phyloP scores from a whole-genome alignment of 2,888 invertebrate species.

The Hesperia comma region DNA sequence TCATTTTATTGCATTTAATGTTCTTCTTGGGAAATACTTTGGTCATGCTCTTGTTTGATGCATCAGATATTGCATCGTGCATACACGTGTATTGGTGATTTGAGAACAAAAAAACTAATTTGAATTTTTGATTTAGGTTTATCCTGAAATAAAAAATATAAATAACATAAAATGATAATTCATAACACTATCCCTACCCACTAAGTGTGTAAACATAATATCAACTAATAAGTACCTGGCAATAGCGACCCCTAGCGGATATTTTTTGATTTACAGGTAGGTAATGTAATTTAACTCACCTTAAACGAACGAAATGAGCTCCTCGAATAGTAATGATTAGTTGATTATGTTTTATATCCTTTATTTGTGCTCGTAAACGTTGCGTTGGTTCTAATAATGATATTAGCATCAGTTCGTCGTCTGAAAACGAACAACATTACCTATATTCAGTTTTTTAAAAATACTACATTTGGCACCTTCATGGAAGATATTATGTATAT shows the following conservation, averaged over 20 bases:
- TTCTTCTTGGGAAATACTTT: constrained; percentile 2
- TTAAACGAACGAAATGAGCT: not conserved
- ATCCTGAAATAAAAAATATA: not conserved
- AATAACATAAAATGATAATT: not conserved
- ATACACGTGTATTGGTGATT: not conserved
- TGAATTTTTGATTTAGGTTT: not conserved
- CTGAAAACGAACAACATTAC: too few relatives aligned
- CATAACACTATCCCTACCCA: too few relatives aligned
- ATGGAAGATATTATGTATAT: too few relatives aligned
- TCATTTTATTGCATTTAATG: not conserved
- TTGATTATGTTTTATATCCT: not conserved
- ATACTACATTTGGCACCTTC: too few relatives aligned
- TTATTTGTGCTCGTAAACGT: not conserved
- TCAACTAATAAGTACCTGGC: too few relatives aligned
- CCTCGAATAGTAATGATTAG: not conserved
- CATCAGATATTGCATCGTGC: not conserved
- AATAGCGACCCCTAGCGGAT: too few relatives aligned
- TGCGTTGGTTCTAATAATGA: not conserved
- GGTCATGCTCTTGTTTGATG: not conserved
- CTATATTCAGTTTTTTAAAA: too few relatives aligned
- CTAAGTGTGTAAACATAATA: too few relatives aligned
- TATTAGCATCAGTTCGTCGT: not conserved
- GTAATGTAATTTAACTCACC: not conserved
- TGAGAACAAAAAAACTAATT: constrained; percentile 5
- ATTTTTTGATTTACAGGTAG: too few relatives aligned